phyloP scores from a whole-genome alignment of 53 echinoderm and acorn worm species.

The Hippasteria phrygiana region DNA sequence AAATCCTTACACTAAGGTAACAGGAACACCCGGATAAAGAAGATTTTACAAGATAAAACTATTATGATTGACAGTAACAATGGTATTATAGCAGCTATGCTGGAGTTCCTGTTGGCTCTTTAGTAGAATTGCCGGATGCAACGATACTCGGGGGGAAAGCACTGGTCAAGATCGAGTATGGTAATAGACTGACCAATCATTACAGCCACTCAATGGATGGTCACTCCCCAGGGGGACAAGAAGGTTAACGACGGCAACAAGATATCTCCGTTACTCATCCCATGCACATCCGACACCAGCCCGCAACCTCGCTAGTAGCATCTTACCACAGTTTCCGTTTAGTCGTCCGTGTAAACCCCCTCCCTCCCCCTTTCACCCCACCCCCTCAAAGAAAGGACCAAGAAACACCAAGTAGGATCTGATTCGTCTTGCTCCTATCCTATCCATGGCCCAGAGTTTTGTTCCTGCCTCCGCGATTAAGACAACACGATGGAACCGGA shows the following conservation, averaged over 20 bases:
- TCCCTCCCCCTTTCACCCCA: no score
- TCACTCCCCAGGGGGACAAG: conserved; percentile 34
- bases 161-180: conserved; percentile 4
- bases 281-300: conserved; percentile 32
- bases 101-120: no score
- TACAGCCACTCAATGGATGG: neutral
- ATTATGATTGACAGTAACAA: no score
- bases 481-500: conserved; percentile 56
- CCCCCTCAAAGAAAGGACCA: neutral
- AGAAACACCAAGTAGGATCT: conserved; percentile 6
- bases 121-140: no score
- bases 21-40: no score
- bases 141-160: neutral
- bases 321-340: no score
- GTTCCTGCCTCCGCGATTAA: conserved; percentile 57
- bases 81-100: no score
- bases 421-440: conserved; percentile 18
- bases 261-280: conserved; percentile 42
- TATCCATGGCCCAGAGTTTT: conserved; percentile 48
- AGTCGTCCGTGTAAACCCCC: no score
- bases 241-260: conserved; percentile 25
- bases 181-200: conserved; percentile 27
- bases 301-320: conserved; percentile 33
- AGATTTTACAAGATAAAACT: no score
- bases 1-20: no score